phyloP scores from a whole-genome alignment of 2,113 vertebrate species.

The Scomber japonicus region DNA sequence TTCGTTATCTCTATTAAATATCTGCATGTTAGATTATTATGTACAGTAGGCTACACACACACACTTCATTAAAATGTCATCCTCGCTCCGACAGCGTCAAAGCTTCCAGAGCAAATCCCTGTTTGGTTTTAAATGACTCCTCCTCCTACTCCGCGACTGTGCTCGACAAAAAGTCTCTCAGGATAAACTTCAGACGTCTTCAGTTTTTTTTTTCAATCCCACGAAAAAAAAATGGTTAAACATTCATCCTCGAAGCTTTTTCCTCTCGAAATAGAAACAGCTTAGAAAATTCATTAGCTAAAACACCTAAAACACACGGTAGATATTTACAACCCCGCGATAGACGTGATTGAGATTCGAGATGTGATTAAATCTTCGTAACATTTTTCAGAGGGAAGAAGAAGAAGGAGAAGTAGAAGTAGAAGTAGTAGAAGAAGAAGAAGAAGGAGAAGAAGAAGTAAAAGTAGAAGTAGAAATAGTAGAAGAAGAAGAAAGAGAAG shows the following conservation, averaged over 20 bases:
- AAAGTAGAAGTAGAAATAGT: too few relatives aligned
- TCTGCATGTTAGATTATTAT: constrained; percentile 13
- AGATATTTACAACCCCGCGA: constrained; percentile 34
- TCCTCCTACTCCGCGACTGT: not conserved
- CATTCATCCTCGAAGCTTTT: constrained; percentile 51
- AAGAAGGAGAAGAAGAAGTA: too few relatives aligned
- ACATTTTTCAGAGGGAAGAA: not conserved
- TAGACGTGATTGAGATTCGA: too few relatives aligned
- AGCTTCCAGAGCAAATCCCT: constrained; percentile 1
- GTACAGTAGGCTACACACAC: constrained; percentile 6
- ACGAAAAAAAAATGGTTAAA: constrained; percentile 16
- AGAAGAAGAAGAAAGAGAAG: too few relatives aligned
- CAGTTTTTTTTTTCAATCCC: not conserved
- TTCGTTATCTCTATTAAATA: not conserved
- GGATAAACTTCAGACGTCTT: too few relatives aligned
- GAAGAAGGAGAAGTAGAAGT: not conserved
- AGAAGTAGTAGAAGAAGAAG: not conserved
- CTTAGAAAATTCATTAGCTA: constrained; percentile 50
- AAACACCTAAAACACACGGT: constrained; percentile 47
- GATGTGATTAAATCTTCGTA: too few relatives aligned
- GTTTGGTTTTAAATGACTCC: not conserved
- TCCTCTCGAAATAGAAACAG: constrained; percentile 55
- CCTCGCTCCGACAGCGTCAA: not conserved
- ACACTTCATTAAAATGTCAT: not conserved
- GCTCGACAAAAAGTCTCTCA: constrained; percentile 17